Percentiles rank a stretch among this genome's conserved stretches.
Conservation (phyloP, 1,140 invertebrate genomes). For the Drosophila micromelanica region DNA sequence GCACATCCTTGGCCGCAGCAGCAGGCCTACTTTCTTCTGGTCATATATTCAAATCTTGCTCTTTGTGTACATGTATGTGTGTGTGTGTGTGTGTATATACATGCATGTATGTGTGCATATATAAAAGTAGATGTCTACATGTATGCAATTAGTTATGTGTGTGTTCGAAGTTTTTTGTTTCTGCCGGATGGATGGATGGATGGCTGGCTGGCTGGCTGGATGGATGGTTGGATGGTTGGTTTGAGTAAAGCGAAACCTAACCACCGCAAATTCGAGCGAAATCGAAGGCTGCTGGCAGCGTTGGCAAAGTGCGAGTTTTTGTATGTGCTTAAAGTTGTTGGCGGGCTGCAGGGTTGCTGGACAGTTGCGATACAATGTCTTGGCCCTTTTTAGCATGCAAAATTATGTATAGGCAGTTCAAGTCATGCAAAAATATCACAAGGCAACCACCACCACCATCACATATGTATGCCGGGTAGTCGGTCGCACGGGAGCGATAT, state of each 20-base stretch:
- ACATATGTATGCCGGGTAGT: too few relatives aligned
- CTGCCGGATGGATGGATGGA: slow-evolving; percentile 28
- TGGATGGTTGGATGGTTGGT: slow-evolving; percentile 26
- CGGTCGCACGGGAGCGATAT: neutral
- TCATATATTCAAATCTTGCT: slow-evolving; percentile 66
- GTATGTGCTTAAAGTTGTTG: slow-evolving; percentile 26
- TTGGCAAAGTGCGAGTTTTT: slow-evolving; percentile 4
- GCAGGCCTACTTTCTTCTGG: slow-evolving; percentile 69
- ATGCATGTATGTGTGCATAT: slow-evolving; percentile 23
- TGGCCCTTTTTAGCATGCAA: slow-evolving; percentile 36
- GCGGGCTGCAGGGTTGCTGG: slow-evolving; percentile 32
- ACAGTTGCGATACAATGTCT: slow-evolving; percentile 47
- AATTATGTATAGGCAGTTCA: slow-evolving; percentile 11
- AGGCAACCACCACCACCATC: slow-evolving; percentile 35
- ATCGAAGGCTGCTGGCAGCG: slow-evolving; percentile 55
- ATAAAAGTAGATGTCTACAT: slow-evolving; percentile 16
- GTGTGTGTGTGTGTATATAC: slow-evolving; percentile 29
- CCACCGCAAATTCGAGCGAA: slow-evolving; percentile 52
- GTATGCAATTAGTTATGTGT: slow-evolving; percentile 20
- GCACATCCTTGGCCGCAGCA: slow-evolving; percentile 70
- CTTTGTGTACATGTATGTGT: slow-evolving; percentile 30
- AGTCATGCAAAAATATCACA: slow-evolving; percentile 18
- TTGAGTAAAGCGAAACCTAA: slow-evolving; percentile 41
- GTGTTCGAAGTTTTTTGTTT: slow-evolving; percentile 50
- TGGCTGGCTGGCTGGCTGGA: slow-evolving; percentile 32